phyloP scores from a whole-genome alignment of 2,888 invertebrate genomes.

The Spicauda simplicius region DNA sequence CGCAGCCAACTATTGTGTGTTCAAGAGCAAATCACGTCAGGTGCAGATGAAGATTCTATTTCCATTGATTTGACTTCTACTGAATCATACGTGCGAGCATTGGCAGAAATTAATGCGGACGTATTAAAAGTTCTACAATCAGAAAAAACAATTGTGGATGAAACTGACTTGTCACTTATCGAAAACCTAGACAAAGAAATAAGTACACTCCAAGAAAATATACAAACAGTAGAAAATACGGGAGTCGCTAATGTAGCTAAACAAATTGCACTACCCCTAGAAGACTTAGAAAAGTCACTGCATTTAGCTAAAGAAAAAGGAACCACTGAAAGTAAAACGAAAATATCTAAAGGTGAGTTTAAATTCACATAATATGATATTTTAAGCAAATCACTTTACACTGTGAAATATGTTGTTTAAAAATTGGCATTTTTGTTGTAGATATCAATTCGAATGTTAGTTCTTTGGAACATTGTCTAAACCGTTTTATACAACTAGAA shows the following conservation, averaged over 20 bases:
- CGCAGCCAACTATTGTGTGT: constrained; percentile 62
- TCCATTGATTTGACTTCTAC: constrained; percentile 63
- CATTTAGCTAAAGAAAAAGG: constrained; percentile 52
- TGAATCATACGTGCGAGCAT: constrained; percentile 65
- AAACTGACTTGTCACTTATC: constrained; percentile 59
- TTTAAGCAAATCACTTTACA: background rate
- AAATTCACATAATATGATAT: background rate
- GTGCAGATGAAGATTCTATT: constrained; percentile 59
- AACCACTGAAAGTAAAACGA: constrained; percentile 44
- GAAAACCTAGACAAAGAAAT: constrained; percentile 67
- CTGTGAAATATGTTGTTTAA: background rate
- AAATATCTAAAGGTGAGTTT: constrained; percentile 59
- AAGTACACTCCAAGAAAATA: constrained; percentile 62
- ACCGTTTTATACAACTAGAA: constrained; percentile 54
- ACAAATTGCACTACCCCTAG: constrained; percentile 58
- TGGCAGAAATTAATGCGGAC: constrained; percentile 68
- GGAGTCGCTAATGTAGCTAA: constrained; percentile 51
- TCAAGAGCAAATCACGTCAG: constrained; percentile 63
- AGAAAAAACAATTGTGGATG: constrained; percentile 50
- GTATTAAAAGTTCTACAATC: constrained; percentile 60
- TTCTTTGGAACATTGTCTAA: constrained; percentile 53
- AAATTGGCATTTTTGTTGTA: constrained; percentile 51
- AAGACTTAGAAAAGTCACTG: constrained; percentile 58
- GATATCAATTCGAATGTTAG: constrained; percentile 59
- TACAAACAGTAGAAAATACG: constrained; percentile 61